A percentile compares a stretch with the other conserved stretches of the same genome.
phyloP scores from a whole-genome alignment of 2,113 vertebrate species.

The cat (Felis catus) region DNA sequence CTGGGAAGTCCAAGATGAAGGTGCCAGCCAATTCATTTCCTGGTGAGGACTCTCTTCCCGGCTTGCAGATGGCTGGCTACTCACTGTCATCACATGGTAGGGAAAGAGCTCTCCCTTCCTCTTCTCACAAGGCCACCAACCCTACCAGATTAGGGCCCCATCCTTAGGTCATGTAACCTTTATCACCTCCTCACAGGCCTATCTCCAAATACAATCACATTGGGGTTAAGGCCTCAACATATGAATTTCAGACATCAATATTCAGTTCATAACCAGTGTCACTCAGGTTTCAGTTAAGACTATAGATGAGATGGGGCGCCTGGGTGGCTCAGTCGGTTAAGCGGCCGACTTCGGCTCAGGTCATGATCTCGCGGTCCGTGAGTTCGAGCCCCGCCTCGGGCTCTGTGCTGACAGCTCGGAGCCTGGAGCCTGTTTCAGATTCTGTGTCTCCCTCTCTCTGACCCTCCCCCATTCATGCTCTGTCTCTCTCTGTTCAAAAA shows the following conservation, averaged over 20 bases:
- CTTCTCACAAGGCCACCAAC: not conserved
- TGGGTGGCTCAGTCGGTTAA: too few relatives aligned
- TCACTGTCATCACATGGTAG: not conserved
- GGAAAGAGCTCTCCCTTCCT: not conserved
- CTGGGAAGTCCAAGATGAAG: not conserved
- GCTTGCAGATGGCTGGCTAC: not conserved
- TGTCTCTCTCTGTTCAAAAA: too few relatives aligned
- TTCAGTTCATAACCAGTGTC: not conserved
- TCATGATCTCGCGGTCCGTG: too few relatives aligned
- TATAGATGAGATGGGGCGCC: too few relatives aligned
- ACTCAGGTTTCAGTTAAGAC: not conserved
- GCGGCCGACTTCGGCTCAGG: too few relatives aligned
- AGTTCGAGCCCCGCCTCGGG: accelerated
- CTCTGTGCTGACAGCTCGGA: too few relatives aligned
- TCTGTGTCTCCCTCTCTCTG: too few relatives aligned
- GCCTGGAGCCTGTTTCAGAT: too few relatives aligned
- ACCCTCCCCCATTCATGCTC: too few relatives aligned
- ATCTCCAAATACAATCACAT: not conserved
- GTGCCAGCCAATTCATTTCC: not conserved
- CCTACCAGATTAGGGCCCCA: not conserved
- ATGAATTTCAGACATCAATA: not conserved
- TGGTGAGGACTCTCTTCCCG: not conserved
- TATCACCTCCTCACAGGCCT: not conserved
- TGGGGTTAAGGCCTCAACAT: not conserved
- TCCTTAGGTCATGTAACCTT: not conserved